These are phyloP conservation scores for Engystomops pustulosus DNA, from an alignment of 2,113 vertebrate species.

Conservation along the genomic window DNA sequence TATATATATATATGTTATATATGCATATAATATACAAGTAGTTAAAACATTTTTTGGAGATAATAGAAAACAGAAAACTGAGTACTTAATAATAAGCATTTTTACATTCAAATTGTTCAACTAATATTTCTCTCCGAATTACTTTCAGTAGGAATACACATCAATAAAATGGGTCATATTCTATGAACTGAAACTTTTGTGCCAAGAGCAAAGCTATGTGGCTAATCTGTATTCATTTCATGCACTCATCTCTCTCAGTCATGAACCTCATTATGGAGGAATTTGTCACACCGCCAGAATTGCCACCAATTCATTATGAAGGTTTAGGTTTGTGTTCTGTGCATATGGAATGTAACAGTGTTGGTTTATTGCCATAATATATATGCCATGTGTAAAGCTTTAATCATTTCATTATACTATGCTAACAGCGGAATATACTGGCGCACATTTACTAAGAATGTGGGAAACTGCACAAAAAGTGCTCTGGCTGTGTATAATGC, in stretches of 20 bases:
- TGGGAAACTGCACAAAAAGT: too few relatives aligned
- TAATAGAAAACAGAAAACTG: neutral
- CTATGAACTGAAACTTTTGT: neutral
- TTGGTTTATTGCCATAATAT: neutral
- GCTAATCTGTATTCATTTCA: neutral
- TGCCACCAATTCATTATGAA: slow-evolving; percentile 5
- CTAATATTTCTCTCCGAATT: neutral
- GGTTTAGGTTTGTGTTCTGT: neutral
- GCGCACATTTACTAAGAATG: too few relatives aligned
- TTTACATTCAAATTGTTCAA: neutral
- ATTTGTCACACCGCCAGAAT: neutral
- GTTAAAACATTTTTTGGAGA: neutral
- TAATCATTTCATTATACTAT: too few relatives aligned
- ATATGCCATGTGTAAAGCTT: neutral
- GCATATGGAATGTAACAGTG: neutral
- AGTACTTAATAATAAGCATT: neutral
- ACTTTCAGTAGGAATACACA: neutral
- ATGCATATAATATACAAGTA: too few relatives aligned
- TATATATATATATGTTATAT: too few relatives aligned
- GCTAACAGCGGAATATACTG: too few relatives aligned
- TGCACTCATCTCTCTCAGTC: neutral
- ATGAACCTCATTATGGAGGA: neutral
- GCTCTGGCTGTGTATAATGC: too few relatives aligned
- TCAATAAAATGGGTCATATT: neutral
- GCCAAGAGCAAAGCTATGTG: neutral